Percentiles rank a stretch among this genome's conserved stretches.
Evolutionary conservation across 2,797 vertebrate species (phyloP).

Genomic region (Myotis pilosus): DNA sequence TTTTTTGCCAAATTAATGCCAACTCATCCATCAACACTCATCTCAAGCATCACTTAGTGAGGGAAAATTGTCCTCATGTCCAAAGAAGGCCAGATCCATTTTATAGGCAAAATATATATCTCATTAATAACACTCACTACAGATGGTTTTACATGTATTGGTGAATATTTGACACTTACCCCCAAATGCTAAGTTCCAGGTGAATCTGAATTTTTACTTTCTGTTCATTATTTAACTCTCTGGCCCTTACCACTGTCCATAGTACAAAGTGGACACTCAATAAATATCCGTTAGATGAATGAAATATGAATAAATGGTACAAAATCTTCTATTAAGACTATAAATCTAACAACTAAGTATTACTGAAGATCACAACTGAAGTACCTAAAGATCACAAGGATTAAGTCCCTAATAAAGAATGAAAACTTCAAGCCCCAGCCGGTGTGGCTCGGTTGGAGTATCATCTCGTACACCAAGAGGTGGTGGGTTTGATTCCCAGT

Average conservation of each 20-base stretch:
- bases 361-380: background rate
- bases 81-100: background rate
- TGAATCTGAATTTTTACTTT: background rate
- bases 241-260: background rate
- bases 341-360: background rate
- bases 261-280: background rate
- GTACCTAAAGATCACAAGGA: background rate
- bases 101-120: background rate
- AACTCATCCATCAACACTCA: background rate
- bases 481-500: background rate
- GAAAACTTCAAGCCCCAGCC: background rate
- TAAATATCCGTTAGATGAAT: background rate
- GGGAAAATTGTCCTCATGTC: background rate
- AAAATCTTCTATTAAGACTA: background rate
- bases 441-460: background rate
- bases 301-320: background rate
- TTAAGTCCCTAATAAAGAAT: background rate
- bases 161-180: background rate
- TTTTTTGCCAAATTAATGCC: background rate
- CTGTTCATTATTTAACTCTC: background rate
- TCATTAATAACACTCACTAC: background rate
- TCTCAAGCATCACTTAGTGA: background rate
- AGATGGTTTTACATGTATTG: background rate
- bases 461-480: background rate
- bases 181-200: background rate